phyloP scores from a whole-genome alignment of 1,140 invertebrate genomes.

The Nylanderia fulva region DNA sequence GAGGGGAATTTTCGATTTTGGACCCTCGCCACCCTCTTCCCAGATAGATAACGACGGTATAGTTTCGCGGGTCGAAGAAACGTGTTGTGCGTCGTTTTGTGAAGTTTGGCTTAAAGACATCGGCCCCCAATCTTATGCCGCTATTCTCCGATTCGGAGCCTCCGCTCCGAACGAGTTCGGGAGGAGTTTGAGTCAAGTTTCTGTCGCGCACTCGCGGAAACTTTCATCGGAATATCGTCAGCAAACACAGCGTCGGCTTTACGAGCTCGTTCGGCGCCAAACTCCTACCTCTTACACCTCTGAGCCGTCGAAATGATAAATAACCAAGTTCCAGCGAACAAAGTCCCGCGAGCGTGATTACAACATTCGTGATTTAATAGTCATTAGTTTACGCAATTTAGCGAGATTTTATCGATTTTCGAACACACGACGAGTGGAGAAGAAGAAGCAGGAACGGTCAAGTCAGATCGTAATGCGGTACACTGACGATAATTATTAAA shows the following conservation, averaged over 20 bases:
- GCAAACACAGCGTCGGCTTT: conserved; percentile 56
- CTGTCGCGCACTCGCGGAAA: conserved; percentile 58
- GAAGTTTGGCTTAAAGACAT: conserved; percentile 59
- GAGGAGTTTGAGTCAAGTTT: conserved; percentile 50
- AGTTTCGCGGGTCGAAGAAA: conserved; percentile 32
- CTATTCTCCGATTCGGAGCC: conserved; percentile 48
- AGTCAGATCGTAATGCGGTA: too few species aligned
- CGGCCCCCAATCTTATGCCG: conserved; percentile 22
- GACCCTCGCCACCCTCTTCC: conserved; percentile 27
- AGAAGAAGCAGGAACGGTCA: not conserved
- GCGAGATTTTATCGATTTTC: conserved; percentile 17
- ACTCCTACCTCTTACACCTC: conserved; percentile 41
- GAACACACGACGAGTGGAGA: not conserved
- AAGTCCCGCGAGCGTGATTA: conserved; percentile 27
- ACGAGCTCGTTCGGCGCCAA: conserved; percentile 48
- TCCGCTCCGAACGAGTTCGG: conserved; percentile 48
- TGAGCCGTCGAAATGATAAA: conserved; percentile 55
- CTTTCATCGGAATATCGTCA: conserved; percentile 60
- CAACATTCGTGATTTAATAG: not conserved
- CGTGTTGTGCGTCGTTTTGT: conserved; percentile 49
- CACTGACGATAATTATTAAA: too few species aligned
- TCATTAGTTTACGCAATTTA: conserved; percentile 39
- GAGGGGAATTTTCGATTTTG: conserved; percentile 27
- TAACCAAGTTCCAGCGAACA: conserved; percentile 38
- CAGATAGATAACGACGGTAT: conserved; percentile 18